Conservation (phyloP, 2,113 vertebrate species). For the Dicrurus megarhynchus region DNA sequence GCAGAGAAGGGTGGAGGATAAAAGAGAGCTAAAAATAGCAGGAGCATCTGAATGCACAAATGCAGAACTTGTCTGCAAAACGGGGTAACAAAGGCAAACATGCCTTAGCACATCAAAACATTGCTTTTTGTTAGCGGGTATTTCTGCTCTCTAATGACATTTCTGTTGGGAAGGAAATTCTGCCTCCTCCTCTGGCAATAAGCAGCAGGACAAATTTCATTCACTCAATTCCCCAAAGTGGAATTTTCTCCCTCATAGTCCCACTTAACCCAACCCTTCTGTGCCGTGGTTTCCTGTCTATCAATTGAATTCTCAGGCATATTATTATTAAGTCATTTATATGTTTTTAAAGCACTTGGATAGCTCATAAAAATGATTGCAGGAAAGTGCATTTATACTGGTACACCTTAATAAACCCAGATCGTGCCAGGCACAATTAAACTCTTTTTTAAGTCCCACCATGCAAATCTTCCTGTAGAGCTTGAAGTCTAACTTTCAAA, state of each 20-base stretch:
- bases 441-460: not conserved
- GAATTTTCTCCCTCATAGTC: not conserved
- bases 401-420: not conserved
- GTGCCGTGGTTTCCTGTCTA: not conserved
- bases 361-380: slow-evolving; percentile 10
- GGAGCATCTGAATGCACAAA: slow-evolving; percentile 6
- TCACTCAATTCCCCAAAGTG: not conserved
- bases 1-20: slow-evolving; percentile 14
- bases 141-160: not conserved
- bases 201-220: not conserved
- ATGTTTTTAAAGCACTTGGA: slow-evolving; percentile 11
- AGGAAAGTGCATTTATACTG: not conserved
- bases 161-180: not conserved
- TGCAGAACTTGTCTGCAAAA: not conserved
- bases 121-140: not conserved
- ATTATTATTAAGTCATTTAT: not conserved
- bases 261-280: not conserved
- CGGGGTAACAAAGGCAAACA: slow-evolving; percentile 23
- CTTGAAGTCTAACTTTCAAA: slow-evolving; percentile 50
- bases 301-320: not conserved
- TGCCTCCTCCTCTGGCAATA: not conserved
- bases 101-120: slow-evolving; percentile 28
- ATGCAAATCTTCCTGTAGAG: not conserved
- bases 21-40: slow-evolving; percentile 40
- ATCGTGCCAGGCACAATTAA: not conserved